phyloP scores from a whole-genome alignment of 2,797 vertebrate species.

The Chaetodon trifasciatus region DNA sequence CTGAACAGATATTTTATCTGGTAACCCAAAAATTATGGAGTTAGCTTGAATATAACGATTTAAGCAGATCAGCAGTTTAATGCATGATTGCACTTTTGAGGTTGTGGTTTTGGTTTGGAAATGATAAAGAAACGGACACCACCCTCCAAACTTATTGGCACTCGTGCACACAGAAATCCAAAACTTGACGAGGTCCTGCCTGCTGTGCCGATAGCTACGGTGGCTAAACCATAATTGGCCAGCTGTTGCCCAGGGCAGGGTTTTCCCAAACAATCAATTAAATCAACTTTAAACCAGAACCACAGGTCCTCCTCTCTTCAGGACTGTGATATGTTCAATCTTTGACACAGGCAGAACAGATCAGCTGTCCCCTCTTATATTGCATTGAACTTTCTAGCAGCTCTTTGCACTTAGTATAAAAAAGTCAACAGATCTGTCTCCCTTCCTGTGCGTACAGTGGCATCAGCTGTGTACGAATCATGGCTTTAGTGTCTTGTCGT shows the following conservation, averaged over 20 bases:
- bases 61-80: neutral
- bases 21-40: neutral
- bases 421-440: constrained; percentile 1
- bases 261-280: neutral
- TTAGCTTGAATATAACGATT: neutral
- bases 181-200: neutral
- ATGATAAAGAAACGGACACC: neutral
- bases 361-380: neutral
- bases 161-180: neutral
- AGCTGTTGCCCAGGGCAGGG: neutral
- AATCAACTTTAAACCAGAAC: neutral
- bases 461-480: constrained; percentile 1
- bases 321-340: neutral
- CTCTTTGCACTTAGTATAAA: constrained; percentile 3
- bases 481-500: constrained; percentile 50
- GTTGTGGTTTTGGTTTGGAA: neutral
- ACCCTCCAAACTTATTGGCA: neutral
- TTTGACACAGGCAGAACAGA: neutral
- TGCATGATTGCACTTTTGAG: neutral
- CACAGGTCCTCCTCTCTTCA: neutral
- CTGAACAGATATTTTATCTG: neutral
- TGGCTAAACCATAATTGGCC: neutral
- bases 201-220: neutral
- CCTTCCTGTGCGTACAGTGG: neutral
- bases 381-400: neutral